Evolutionary conservation across 2,113 vertebrate species (phyloP).

Genomic region (Poeciliopsis retropinna): DNA sequence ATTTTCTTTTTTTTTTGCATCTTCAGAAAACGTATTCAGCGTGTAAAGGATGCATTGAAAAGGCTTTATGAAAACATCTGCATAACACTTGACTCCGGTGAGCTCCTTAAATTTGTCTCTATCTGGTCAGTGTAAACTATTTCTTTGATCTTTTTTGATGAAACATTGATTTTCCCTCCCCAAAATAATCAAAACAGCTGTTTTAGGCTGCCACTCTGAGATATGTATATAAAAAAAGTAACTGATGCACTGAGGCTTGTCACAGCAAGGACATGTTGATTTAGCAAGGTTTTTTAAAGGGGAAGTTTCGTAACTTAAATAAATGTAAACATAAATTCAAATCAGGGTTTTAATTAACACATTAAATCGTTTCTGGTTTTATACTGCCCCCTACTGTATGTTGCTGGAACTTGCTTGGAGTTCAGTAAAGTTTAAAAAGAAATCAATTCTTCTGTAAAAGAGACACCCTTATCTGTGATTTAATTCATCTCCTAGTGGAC

Average conservation of each 20-base stretch:
- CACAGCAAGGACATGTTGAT: conserved; percentile 8
- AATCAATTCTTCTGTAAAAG: too few species aligned
- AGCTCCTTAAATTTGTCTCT: neutral
- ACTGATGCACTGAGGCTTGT: conserved; percentile 51
- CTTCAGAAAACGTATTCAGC: conserved; percentile 9
- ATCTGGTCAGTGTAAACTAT: neutral
- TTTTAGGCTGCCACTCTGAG: conserved; percentile 13
- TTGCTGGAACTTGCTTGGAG: neutral
- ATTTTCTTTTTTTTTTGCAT: neutral
- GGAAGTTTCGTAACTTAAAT: neutral
- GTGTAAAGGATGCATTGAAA: conserved; percentile 5
- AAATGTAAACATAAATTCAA: neutral
- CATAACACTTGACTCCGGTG: neutral
- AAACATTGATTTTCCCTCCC: conserved; percentile 1
- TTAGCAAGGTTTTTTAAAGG: conserved; percentile 8
- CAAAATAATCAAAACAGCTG: neutral
- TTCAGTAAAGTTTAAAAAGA: too few species aligned
- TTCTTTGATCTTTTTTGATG: neutral
- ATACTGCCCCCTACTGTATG: conserved; percentile 68
- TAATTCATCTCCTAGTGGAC: neutral
- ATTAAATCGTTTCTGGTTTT: conserved; percentile 36
- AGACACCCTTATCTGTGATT: neutral
- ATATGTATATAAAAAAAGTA: neutral
- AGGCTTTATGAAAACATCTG: neutral
- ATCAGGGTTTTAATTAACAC: neutral